phyloP scores from a whole-genome alignment of 2,113 vertebrate species.

The Cyprinus carpio region DNA sequence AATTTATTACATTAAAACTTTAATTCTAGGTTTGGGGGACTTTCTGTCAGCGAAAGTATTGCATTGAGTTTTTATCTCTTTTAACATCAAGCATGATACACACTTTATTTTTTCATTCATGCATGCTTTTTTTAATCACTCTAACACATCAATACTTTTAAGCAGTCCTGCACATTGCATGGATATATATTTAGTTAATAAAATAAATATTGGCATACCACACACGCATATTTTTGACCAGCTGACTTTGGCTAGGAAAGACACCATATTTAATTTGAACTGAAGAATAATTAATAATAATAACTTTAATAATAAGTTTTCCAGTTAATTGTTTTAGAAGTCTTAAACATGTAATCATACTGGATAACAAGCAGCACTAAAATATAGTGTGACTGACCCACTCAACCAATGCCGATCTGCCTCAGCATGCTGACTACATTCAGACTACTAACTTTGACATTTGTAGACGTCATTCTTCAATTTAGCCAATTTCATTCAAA shows the following conservation, averaged over 20 bases:
- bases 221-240: not conserved
- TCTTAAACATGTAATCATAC: not conserved
- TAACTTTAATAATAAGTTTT: not conserved
- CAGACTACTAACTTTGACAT: not conserved
- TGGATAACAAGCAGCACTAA: not conserved
- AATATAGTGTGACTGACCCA: not conserved
- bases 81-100: not conserved
- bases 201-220: not conserved
- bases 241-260: not conserved
- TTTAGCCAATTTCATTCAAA: constrained; percentile 26
- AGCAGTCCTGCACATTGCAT: not conserved
- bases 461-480: not conserved
- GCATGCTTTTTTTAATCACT: not conserved
- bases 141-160: not conserved
- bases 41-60: not conserved
- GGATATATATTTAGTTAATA: not conserved
- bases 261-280: too few relatives aligned
- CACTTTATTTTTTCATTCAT: not conserved
- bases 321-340: not conserved
- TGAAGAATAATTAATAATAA: too few relatives aligned
- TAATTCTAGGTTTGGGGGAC: too few relatives aligned
- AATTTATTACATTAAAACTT: too few relatives aligned
- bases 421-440: not conserved
- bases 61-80: not conserved
- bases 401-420: not conserved